Base-by-base conservation (phyloP, 2,888 invertebrate genomes). In the Melinopterus prodromus region DNA sequence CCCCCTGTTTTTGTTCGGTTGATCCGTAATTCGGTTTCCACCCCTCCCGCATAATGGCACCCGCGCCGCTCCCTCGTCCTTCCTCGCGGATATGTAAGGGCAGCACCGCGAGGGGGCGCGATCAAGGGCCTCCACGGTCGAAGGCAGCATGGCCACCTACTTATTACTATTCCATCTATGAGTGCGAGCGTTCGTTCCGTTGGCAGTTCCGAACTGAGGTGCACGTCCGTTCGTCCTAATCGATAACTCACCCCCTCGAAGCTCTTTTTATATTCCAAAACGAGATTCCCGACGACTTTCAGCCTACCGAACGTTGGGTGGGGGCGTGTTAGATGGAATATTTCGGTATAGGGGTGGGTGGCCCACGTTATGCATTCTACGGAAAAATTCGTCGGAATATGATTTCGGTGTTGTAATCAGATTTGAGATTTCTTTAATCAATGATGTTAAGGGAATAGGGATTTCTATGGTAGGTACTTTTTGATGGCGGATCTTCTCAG, bases 121-220 rank as follows among this genome's bases (percentile, higher is more conserved):
- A 81, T 81, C 84, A 83, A 81, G 53, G 53, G 12, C 53, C 53
- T 53, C 53, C 82, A 26, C 26, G 26, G 26, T 26, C 26, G 26
- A 26, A 26, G 26, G 26, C 26, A 82, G 82, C 83, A 74, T 74
- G 84, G 84, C 87, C 88, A 88, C 88, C 88, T 88, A 88, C 88
- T 88, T 88, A 88, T 88, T 88, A 87, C 88, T 88, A 87, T 88
- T 88, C 88, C 88, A 88, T 88, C 87, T 88, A 88, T 87, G 86
- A 88, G 87, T 87, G 88, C 86, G 86, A 87, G 85, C 87, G 79
- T 79, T 80, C 87, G 87, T 87, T 87, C 87, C 85, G 85, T 86
- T 83, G 85, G 84, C 74, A 35, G 35, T 74, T 37, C 74, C 74
- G 35, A 16, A 36, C 74, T 35, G n/a, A n/a, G n/a, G 16, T 15